Evolutionary conservation across 1,140 invertebrate species (phyloP), one percentile per base, ranked within the genome.

Genomic region (Lucilia cuprina): DNA sequence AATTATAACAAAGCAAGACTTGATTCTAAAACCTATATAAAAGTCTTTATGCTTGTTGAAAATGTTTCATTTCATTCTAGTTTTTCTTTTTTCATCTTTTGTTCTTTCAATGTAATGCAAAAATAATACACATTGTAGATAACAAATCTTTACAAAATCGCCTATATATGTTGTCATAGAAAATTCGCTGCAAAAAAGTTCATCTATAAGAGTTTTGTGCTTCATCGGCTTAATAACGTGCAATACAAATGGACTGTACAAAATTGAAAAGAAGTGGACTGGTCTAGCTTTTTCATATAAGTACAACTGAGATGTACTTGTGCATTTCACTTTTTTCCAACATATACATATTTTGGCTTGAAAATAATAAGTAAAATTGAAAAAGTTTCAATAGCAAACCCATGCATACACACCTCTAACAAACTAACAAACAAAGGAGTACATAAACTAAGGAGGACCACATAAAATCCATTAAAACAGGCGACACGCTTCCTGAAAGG

Each of bases 401-500:
- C 41, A 25, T n/a, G 25, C n/a, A 70, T 19, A 65, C n/a, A 65
- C 65, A 70, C 21, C 30, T 17, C 14, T 9, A 77, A 77, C 30
- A 75, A 80, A 30, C 13, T 41, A 9, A 17, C n/a, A 47, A 78
- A 49, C 19, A 21, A 21, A 49, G 0, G 2, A 80, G 41, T 49
- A 25, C 77, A 2, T 25, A 78, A 78, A 47, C 41, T 80, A 80
- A 80, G 50, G 41, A 19, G 47, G n/a, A 80, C 77, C 77, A 80
- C 77, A 80, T 80, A 49, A 80, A 49, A 80, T 80, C 77, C 77
- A 80, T 80, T 80, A 80, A 80, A 80, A 80, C 41, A 80, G 77
- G 50, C 47, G 77, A 80, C 77, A 80, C 41, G 77, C 41, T 80
- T 80, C 77, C 77, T 49, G 47, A 80, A 49, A 80, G 77, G 77